These are phyloP conservation scores for Anguilla marmorata DNA, from an alignment of 2,797 vertebrate genomes.

Conservation along the genomic window DNA sequence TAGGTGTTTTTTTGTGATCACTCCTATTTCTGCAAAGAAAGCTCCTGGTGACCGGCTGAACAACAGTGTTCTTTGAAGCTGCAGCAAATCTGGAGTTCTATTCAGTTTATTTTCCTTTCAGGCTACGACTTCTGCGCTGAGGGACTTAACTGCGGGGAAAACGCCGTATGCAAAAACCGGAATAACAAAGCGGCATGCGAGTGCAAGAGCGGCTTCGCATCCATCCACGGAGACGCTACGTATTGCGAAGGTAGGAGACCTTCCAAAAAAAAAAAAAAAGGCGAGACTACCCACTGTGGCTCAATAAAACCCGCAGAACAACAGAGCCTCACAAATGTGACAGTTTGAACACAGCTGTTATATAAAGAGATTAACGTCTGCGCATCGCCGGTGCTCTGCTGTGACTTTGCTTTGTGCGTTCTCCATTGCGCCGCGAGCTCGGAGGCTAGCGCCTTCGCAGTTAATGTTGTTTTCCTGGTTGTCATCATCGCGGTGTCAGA, in stretches of 20 bases:
- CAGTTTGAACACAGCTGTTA: not conserved
- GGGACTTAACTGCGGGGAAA: slow-evolving; percentile 88
- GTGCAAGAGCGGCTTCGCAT: slow-evolving; percentile 85
- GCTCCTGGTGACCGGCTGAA: not conserved
- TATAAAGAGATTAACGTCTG: slow-evolving; percentile 1
- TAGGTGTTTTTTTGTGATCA: not conserved
- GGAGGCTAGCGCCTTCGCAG: not conserved
- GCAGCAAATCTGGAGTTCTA: not conserved
- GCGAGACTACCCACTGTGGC: not conserved
- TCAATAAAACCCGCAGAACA: not conserved
- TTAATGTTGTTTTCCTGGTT: not conserved
- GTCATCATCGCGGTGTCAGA: not conserved
- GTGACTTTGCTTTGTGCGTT: not conserved
- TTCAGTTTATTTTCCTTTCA: slow-evolving; percentile 55
- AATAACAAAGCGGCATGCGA: slow-evolving; percentile 90
- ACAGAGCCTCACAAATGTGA: not conserved
- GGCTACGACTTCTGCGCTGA: slow-evolving; percentile 95
- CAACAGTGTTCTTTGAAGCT: not conserved
- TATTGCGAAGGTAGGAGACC: slow-evolving; percentile 88
- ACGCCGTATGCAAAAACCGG: slow-evolving; percentile 90
- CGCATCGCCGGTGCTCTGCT: not conserved
- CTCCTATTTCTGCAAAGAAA: not conserved
- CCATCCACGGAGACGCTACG: slow-evolving; percentile 84
- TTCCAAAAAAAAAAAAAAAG: not conserved
- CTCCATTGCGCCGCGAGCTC: not conserved